Evolutionary conservation across 2,113 vertebrate species (phyloP), one percentile per base, ranked within the genome.

Genomic region (Toxostoma redivivum): DNA sequence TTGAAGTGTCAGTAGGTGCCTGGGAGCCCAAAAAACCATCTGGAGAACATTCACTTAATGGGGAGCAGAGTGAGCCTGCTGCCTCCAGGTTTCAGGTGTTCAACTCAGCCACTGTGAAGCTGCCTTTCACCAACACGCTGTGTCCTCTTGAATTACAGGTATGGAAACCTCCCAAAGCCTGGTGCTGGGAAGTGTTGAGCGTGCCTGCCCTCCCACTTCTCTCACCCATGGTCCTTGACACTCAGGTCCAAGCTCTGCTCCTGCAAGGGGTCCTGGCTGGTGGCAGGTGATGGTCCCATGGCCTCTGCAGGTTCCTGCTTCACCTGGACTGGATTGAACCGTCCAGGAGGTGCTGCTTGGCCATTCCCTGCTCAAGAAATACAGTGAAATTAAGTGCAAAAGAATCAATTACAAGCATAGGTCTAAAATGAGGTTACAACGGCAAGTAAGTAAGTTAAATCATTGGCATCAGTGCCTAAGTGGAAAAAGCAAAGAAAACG

Each of bases 201-300:
- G 6, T 38, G 50, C 38, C 78, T 72, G 65, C 30, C 40, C 6
- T 30, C 33, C 44, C 21, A 3, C 12, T 20, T 25, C 51, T 58
- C 98, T 98, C 98, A 99, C 99, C 99, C 98, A 14, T 98, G 98
- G 66, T 99, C 99, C 97, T 99, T 99, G 97, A 99, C 98, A 64
- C 99, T 99, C 96, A 99, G 98, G 98, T 99, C 99, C 96, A 99
- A 95, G 96, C 99, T 99, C 90, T 99, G 98, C 91, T 99, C 99
- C 95, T 99, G 99, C 38, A 98, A 83, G 81, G 98, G 98, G 38
- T 99, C 99, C 30, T 98, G 99, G 80, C 97, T 91, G 69, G 89
- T 95, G 4, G 98, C 94, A 17, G 98, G 81, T 74, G 92, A 92
- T 0, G 96, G 76, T 45, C 85, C 95, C 30, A 97, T 53, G 40